Base-by-base conservation (phyloP, 2,888 invertebrate genomes). In the Epirrita christyi region DNA sequence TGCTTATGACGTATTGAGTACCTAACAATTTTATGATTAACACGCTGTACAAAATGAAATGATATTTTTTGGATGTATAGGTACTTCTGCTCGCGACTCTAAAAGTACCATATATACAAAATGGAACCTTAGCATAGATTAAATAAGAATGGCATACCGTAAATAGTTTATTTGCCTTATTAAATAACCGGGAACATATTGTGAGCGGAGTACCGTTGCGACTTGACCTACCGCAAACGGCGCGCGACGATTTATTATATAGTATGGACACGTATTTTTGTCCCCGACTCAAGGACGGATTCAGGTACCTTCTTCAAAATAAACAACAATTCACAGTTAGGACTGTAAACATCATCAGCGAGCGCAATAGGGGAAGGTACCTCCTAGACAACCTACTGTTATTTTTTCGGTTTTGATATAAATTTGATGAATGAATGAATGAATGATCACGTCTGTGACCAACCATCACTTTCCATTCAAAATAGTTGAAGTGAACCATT, bases 181-280 rank as follows among this genome's bases (percentile, higher is more conserved):
- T 67, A 67, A 64, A 67, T 61, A 64, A 51, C 57, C 14, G 48
- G 56, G 56, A 49, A 64, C 59, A 63, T 58, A 64, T 57, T 60
- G 61, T 55, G 59, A 50, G 52, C 29, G 46, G 42, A 55, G 61
- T 63, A 61, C 66, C 66, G 66, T 64, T 66, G 40, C 34, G 28
- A 41, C 28, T 56, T 61, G 70, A 68, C 68, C 66, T 63, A 63
- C 69, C 67, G 65, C 69, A 67, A 55, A 50, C 44, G 47, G 59
- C 66, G 60, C 69, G 64, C 68, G 63, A 64, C 57, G 51, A 68
- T 69, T 72, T 70, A 71, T 68, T 67, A 64, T n/a, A n/a, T 65
- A 64, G 62, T 66, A 60, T 66, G 46, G 45, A 57, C 58, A 59
- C 59, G 58, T 59, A 65, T 63, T 67, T 68, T 69, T 68, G 70